Base-by-base conservation (phyloP, 2,888 invertebrate genomes). In the Lithophane ornitopus region DNA sequence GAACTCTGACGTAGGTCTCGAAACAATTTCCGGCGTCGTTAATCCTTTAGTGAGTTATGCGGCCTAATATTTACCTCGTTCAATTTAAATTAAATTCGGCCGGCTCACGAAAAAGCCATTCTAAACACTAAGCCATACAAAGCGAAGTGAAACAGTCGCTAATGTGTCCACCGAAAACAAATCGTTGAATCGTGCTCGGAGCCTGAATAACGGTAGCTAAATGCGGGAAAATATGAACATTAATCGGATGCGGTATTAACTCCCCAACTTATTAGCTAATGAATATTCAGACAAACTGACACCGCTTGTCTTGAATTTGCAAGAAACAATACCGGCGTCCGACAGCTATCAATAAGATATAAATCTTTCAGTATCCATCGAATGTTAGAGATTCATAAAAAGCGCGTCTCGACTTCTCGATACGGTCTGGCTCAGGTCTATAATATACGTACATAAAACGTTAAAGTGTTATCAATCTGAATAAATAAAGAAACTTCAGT, bases 241-340 rank as follows among this genome's bases (percentile, higher is more conserved):
- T 91, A 91, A 91, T 90, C 91, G 89, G 89, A 91, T 91, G 89
- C 89, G 90, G 91, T 91, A 92, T 92, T 91, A 92, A 91, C 91
- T 91, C 88, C 61, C 88, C 83, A 89, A 90, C 86, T 90, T 87
- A 84, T 77, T 84, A 88, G 85, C 89, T 93, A 90, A 93, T 95
- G 94, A 95, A 95, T 95, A 95, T 95, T 94, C 95, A 94, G 85
- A 86, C 87, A 80, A 90, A 91, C 90, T 91, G 92, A 93, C 93
- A 93, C 92, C 92, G 89, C 90, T 92, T 92, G 92, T 93, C 91
- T 91, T 89, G 90, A 93, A 93, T 93, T 93, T 91, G 93, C 93
- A 91, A 93, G 93, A 94, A 94, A 93, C 93, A 94, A 93, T 93
- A 92, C 89, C 84, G 86, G 89, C 90, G 90, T 90, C 90, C 85